phyloP scores from a whole-genome alignment of 1,140 invertebrate genomes.

The Acromyrmex charruanus region DNA sequence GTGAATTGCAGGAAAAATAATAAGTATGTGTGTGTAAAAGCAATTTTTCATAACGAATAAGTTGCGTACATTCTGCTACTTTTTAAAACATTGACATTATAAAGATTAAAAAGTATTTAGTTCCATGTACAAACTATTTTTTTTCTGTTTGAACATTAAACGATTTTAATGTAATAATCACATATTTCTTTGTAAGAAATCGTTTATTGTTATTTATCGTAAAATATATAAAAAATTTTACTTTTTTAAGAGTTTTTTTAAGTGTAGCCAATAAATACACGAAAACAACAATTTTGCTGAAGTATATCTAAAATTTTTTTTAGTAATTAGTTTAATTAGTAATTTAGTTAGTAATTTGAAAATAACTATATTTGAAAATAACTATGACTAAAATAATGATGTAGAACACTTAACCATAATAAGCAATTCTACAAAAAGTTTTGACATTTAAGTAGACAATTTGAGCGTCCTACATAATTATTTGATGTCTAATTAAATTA shows the following conservation, averaged over 20 bases:
- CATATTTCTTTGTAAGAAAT: neutral
- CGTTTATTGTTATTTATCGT: neutral
- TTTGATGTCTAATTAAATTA: too few relatives aligned
- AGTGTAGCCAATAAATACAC: too few relatives aligned
- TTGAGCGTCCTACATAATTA: too few relatives aligned
- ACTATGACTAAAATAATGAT: too few relatives aligned
- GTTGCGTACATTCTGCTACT: neutral
- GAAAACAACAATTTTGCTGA: too few relatives aligned
- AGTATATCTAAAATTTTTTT: too few relatives aligned
- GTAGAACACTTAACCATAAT: too few relatives aligned
- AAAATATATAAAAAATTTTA: neutral
- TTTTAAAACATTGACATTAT: conserved; percentile 11
- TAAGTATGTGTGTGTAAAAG: neutral
- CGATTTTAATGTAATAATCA: neutral
- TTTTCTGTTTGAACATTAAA: neutral
- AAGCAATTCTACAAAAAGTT: too few relatives aligned
- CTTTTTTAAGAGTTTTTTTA: neutral
- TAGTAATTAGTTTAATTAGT: too few relatives aligned
- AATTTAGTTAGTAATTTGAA: too few relatives aligned
- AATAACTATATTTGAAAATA: too few relatives aligned
- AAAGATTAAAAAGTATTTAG: neutral
- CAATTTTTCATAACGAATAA: conserved; percentile 18
- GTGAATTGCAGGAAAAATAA: neutral
- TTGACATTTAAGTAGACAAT: too few relatives aligned
- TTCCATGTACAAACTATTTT: neutral